phyloP scores from a whole-genome alignment of 2,113 vertebrate genomes.

The Podiceps cristatus region DNA sequence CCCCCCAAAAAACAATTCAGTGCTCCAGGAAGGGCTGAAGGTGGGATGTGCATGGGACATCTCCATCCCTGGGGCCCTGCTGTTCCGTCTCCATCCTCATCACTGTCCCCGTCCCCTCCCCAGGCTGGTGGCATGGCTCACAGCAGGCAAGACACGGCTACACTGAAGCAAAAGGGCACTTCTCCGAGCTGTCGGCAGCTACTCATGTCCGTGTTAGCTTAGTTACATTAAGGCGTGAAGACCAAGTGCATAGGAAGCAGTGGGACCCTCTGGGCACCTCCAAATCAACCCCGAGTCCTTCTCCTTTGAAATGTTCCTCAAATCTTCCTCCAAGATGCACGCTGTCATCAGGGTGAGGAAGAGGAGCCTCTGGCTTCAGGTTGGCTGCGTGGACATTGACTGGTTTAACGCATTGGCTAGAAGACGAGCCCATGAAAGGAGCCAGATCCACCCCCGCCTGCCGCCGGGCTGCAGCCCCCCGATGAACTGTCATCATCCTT shows the following conservation, averaged over 20 bases:
- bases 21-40: accelerated
- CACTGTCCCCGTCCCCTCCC: neutral
- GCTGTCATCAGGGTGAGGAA: neutral
- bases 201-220: neutral
- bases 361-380: neutral
- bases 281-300: neutral
- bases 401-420: neutral
- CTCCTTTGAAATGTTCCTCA: neutral
- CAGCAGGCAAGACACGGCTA: neutral
- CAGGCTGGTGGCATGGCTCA: neutral
- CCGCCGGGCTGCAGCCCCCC: constrained; percentile 72
- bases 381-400: neutral
- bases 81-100: neutral
- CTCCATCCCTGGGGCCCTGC: neutral
- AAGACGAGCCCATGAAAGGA: constrained; percentile 82
- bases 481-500: constrained; percentile 77
- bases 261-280: neutral
- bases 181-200: neutral
- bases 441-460: constrained; percentile 50
- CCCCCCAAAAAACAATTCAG: neutral
- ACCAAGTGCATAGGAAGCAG: constrained; percentile 60
- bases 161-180: constrained; percentile 59
- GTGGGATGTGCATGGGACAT: neutral
- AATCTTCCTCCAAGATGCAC: neutral
- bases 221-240: constrained; percentile 61